Percentiles rank a stretch among this genome's conserved stretches.
Evolutionary conservation across 2,797 vertebrate species (phyloP).

Genomic region (Sitta carolinensis): DNA sequence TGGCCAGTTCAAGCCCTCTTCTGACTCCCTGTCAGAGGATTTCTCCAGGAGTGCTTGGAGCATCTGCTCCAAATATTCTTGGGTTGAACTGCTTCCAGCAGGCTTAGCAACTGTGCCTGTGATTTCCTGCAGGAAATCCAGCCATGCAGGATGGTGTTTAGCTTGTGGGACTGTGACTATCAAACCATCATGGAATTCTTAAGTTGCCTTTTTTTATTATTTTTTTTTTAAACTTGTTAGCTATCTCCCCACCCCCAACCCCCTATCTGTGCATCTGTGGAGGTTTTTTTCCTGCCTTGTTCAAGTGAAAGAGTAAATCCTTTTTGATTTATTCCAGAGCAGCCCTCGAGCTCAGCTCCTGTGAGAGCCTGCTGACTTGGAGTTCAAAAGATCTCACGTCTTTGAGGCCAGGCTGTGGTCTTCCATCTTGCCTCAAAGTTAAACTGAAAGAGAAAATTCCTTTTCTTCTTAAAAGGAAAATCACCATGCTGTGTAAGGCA

Average conservation of each 20-base stretch:
- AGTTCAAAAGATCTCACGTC: constrained; percentile 35
- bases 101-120: not conserved
- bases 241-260: not conserved
- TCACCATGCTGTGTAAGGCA: not conserved
- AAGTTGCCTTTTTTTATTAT: not conserved
- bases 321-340: constrained; percentile 41
- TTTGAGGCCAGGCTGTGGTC: constrained; percentile 53
- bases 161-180: not conserved
- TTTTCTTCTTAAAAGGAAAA: not conserved
- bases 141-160: not conserved
- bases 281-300: not conserved
- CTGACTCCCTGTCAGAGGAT: not conserved
- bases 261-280: not conserved
- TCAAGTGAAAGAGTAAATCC: constrained; percentile 16
- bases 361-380: constrained; percentile 31
- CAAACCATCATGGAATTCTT: not conserved
- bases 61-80: not conserved
- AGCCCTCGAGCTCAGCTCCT: constrained; percentile 38
- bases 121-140: constrained; percentile 4
- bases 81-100: not conserved
- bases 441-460: constrained; percentile 12
- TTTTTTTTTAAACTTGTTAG: not conserved
- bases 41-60: not conserved
- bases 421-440: constrained; percentile 42
- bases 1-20: not conserved